phyloP scores from a whole-genome alignment of 2,113 vertebrate species.

The Pyxicephalus adspersus region DNA sequence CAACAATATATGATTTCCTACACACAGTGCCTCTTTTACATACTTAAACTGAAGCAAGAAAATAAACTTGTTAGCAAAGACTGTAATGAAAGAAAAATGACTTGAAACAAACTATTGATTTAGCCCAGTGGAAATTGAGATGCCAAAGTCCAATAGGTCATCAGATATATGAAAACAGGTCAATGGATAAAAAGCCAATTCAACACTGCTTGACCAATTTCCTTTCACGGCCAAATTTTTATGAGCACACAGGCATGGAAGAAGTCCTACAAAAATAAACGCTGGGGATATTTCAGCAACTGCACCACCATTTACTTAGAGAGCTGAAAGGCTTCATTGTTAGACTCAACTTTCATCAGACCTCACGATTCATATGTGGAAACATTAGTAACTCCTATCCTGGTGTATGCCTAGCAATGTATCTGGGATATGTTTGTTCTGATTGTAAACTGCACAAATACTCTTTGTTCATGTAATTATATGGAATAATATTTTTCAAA shows the following conservation, averaged over 20 bases:
- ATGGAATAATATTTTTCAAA: slow-evolving; percentile 31
- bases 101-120: slow-evolving; percentile 44
- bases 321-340: slow-evolving; percentile 81
- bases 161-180: slow-evolving; percentile 40
- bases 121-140: slow-evolving; percentile 35
- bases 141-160: slow-evolving; percentile 37
- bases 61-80: slow-evolving; percentile 29
- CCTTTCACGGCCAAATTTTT: slow-evolving; percentile 69
- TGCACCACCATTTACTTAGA: slow-evolving; percentile 70
- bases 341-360: slow-evolving; percentile 75
- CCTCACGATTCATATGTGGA: slow-evolving; percentile 68
- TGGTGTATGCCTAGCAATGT: slow-evolving; percentile 42
- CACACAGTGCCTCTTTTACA: background rate
- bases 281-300: slow-evolving; percentile 72
- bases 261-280: slow-evolving; percentile 80
- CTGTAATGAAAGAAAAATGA: background rate
- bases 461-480: slow-evolving; percentile 48
- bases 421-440: slow-evolving; percentile 58
- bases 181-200: slow-evolving; percentile 70
- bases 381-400: slow-evolving; percentile 60
- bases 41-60: background rate
- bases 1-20: background rate
- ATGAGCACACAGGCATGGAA: slow-evolving; percentile 74
- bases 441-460: slow-evolving; percentile 55
- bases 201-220: slow-evolving; percentile 67